phyloP scores from a whole-genome alignment of 30 jellyfish, hydroid and myxozoan species.

The Pseudorhiza aurosa region DNA sequence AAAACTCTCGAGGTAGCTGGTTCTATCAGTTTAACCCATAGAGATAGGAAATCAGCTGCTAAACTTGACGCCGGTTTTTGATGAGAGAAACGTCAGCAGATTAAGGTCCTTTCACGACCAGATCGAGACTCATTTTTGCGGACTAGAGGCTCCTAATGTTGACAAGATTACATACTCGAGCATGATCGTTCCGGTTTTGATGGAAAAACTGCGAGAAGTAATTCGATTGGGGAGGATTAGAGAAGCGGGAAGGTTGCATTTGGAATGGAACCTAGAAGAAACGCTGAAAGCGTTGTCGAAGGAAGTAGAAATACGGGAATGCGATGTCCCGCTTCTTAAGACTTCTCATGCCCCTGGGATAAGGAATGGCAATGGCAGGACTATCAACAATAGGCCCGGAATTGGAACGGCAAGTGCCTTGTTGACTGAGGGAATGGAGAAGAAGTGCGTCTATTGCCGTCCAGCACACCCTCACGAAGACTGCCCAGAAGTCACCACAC shows the following conservation, averaged over 20 bases:
- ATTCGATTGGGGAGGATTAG: conserved; percentile 2
- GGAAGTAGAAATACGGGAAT: conserved; percentile 30
- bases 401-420: background rate
- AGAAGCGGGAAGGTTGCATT: background rate
- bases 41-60: conserved; percentile 4
- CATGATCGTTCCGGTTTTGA: conserved; percentile 13
- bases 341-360: background rate
- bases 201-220: conserved; percentile 18
- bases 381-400: background rate
- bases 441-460: background rate
- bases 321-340: conserved; percentile 1
- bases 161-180: conserved; percentile 5
- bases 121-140: conserved; percentile 11
- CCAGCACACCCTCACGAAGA: background rate
- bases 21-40: conserved; percentile 3
- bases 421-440: background rate
- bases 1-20: background rate
- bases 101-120: conserved; percentile 2
- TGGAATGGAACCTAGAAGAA: conserved; percentile 32
- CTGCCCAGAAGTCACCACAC: background rate
- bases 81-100: conserved; percentile 6
- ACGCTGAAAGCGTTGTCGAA: background rate
- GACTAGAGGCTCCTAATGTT: conserved; percentile 10
- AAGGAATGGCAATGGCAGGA: background rate
- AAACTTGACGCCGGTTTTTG: background rate